phyloP scores from a whole-genome alignment of 1,140 invertebrate species.

The Zaprionus camerounensis region DNA sequence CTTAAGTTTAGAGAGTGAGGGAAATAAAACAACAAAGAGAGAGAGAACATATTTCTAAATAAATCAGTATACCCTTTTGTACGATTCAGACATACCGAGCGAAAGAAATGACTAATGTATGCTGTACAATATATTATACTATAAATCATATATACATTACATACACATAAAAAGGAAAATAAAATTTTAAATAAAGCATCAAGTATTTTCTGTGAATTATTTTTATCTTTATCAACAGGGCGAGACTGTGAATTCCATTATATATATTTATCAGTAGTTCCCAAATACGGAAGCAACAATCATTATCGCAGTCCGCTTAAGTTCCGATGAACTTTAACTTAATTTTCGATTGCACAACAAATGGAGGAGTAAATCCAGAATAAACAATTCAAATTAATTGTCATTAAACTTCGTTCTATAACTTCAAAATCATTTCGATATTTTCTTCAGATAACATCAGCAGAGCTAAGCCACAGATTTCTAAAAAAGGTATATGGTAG shows the following conservation, averaged over 20 bases:
- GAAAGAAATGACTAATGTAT: constrained; percentile 34
- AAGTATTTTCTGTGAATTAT: background rate
- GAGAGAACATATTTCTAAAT: constrained; percentile 22
- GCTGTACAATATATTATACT: constrained; percentile 54
- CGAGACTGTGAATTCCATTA: background rate
- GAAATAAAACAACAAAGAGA: constrained; percentile 25
- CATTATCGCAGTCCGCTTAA: background rate
- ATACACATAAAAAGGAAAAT: constrained; percentile 55
- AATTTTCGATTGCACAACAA: background rate
- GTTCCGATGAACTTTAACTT: background rate
- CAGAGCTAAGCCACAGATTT: constrained; percentile 30
- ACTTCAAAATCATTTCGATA: background rate
- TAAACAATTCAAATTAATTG: background rate
- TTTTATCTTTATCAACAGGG: background rate
- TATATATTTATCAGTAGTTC: background rate
- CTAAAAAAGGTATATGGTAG: constrained; percentile 25
- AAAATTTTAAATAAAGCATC: constrained; percentile 71
- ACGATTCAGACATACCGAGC: constrained; percentile 31
- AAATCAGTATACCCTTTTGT: constrained; percentile 41
- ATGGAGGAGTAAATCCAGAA: background rate
- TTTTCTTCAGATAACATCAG: background rate
- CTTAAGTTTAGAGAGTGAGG: constrained; percentile 49
- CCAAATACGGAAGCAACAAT: background rate
- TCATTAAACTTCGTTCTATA: too few species aligned
- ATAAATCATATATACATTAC: constrained; percentile 61